These are phyloP conservation scores for Calonectris borealis DNA, from an alignment of 2,113 vertebrate species.

Conservation along the genomic window DNA sequence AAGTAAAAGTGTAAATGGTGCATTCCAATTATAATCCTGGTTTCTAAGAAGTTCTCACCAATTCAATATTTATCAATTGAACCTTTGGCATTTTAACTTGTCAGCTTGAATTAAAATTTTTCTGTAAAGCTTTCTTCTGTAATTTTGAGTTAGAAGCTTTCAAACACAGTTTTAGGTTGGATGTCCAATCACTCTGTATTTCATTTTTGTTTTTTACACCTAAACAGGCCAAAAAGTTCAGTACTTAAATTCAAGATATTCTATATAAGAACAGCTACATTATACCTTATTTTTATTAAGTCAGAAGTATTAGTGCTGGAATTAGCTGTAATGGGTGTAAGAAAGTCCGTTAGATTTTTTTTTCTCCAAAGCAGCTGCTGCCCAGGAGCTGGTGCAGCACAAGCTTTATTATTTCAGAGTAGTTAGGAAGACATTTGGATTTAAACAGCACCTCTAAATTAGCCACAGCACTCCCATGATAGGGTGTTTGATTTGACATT, in stretches of 20 bases:
- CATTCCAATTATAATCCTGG: background rate
- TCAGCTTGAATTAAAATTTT: background rate
- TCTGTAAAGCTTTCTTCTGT: background rate
- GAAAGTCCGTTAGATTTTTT: background rate
- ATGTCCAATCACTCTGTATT: background rate
- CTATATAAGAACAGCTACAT: background rate
- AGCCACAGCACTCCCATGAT: background rate
- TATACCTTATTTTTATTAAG: background rate
- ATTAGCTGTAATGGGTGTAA: background rate
- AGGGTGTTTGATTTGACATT: background rate
- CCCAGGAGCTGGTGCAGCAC: background rate
- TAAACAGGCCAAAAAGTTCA: background rate
- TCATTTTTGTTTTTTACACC: background rate
- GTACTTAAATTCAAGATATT: background rate
- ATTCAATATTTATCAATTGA: background rate
- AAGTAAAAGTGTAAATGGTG: background rate
- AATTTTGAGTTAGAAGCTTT: background rate
- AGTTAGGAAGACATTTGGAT: background rate
- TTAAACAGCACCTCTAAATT: background rate
- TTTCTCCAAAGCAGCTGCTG: background rate
- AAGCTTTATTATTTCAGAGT: background rate
- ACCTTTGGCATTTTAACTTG: background rate
- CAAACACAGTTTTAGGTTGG: background rate
- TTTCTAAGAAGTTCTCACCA: background rate
- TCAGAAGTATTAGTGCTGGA: background rate